Evolutionary conservation across 2,888 invertebrate genomes (phyloP).

Genomic region (Eretmocerus hayati): DNA sequence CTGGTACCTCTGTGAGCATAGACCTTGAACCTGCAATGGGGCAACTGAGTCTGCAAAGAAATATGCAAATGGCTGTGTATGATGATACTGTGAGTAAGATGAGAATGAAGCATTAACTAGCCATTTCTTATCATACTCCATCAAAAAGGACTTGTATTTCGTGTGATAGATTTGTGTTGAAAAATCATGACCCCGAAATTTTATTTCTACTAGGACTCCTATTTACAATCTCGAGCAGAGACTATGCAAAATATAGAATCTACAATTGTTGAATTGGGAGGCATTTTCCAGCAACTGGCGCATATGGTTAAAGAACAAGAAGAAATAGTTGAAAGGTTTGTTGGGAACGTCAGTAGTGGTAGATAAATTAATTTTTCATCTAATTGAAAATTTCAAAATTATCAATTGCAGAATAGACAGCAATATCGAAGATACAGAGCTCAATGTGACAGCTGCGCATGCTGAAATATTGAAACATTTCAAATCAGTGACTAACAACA

Average conservation of each 20-base stretch:
- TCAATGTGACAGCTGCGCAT: conserved; percentile 98
- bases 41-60: conserved; percentile 45
- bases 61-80: conserved; percentile 42
- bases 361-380: background rate
- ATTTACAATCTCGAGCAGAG: conserved; percentile 87
- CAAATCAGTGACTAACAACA: conserved; percentile 91
- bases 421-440: conserved; percentile 89
- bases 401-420: conserved; percentile 74
- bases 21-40: conserved; percentile 65
- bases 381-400: conserved; percentile 12
- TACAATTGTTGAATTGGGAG: conserved; percentile 97
- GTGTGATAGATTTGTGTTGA: too few species aligned
- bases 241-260: conserved; percentile 99
- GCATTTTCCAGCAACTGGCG: conserved; percentile 92
- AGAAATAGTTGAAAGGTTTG: conserved; percentile 83
- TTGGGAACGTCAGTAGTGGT: background rate
- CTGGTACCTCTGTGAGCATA: conserved; percentile 59
- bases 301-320: conserved; percentile 98
- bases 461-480: conserved; percentile 96
- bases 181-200: background rate
- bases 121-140: too few species aligned
- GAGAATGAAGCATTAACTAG: too few species aligned
- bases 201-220: conserved; percentile 57
- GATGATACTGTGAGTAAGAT: conserved; percentile 41
- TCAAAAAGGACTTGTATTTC: too few species aligned